These are phyloP conservation scores for Arrhamphus sclerolepis DNA, from an alignment of 2,797 vertebrate genomes.

Conservation along the genomic window DNA sequence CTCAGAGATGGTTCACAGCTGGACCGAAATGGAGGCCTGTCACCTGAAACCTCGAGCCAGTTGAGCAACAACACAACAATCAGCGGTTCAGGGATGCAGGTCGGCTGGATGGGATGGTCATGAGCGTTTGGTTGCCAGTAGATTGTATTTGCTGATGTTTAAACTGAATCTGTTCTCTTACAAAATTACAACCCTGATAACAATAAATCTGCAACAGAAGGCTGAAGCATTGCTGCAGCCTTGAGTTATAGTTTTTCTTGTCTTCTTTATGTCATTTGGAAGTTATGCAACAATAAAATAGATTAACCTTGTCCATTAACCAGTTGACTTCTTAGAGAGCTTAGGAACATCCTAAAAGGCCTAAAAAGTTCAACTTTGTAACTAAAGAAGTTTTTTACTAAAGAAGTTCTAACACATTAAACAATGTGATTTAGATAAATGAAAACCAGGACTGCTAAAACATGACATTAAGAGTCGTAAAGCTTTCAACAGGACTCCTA, in stretches of 20 bases:
- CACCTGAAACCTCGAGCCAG: constrained; percentile 72
- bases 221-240: background rate
- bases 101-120: constrained; percentile 36
- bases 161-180: background rate
- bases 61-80: constrained; percentile 65
- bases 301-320: too few relatives aligned
- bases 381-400: too few relatives aligned
- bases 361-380: too few relatives aligned
- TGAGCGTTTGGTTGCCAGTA: background rate
- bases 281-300: too few relatives aligned
- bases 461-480: too few relatives aligned
- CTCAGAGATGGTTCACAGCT: constrained; percentile 50
- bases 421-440: too few relatives aligned
- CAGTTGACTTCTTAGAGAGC: too few relatives aligned
- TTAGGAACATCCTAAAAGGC: too few relatives aligned
- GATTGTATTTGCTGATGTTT: background rate
- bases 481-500: too few relatives aligned
- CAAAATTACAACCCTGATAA: background rate
- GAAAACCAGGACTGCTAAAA: too few relatives aligned
- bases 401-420: too few relatives aligned
- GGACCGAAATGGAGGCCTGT: constrained; percentile 67
- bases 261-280: too few relatives aligned
- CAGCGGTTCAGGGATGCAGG: constrained; percentile 68
- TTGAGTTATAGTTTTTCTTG: background rate
- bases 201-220: constrained; percentile 9